phyloP scores from a whole-genome alignment of 2,888 invertebrate genomes.

The Sminthurinus aureus region DNA sequence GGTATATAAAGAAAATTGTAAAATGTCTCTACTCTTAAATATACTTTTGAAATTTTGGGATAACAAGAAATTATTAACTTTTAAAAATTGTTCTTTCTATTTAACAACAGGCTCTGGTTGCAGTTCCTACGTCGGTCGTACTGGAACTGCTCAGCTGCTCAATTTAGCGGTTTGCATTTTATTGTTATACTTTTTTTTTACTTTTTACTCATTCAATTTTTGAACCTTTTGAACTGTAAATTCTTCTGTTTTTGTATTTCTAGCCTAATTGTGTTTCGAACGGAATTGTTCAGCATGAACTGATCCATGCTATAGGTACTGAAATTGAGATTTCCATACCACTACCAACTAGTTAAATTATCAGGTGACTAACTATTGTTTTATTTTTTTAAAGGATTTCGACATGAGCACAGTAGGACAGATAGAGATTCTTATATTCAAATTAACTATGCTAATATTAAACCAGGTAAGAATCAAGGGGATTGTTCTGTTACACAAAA shows the following conservation, averaged over 20 bases:
- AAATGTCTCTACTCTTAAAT: too few relatives aligned
- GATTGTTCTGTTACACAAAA: not conserved
- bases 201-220: not conserved
- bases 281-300: slow-evolving; percentile 42
- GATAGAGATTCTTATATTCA: slow-evolving; percentile 45
- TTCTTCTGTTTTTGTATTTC: not conserved
- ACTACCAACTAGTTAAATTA: too few relatives aligned
- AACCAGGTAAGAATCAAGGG: slow-evolving; percentile 33
- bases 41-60: too few relatives aligned
- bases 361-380: too few relatives aligned
- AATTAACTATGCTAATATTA: slow-evolving; percentile 45
- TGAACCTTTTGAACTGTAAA: not conserved
- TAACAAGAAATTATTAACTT: too few relatives aligned
- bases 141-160: not conserved
- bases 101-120: not conserved
- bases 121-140: not conserved
- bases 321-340: too few relatives aligned
- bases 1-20: too few relatives aligned
- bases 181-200: not conserved
- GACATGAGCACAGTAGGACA: slow-evolving; percentile 45
- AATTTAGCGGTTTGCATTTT: not conserved
- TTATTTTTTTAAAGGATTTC: too few relatives aligned
- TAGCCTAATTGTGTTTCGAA: not conserved
- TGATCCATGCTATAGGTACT: slow-evolving; percentile 49
- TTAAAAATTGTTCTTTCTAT: not conserved